These are phyloP conservation scores for Nesidiocoris tenuis DNA, from an alignment of 2,888 invertebrate genomes.

Conservation along the genomic window DNA sequence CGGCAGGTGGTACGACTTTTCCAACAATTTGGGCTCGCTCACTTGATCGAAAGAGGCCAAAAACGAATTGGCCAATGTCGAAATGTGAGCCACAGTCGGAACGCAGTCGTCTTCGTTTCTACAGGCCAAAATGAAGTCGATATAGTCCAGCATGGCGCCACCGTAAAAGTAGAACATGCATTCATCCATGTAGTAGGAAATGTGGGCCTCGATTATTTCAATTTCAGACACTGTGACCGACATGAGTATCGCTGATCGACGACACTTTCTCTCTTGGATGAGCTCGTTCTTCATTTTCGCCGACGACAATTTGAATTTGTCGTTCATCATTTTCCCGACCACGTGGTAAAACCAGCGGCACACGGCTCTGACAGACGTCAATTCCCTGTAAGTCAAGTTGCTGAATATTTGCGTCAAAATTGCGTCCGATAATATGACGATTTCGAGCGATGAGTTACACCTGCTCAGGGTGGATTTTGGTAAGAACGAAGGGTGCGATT, in stretches of 20 bases:
- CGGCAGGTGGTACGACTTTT: slow-evolving; percentile 40
- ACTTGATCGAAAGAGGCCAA: slow-evolving; percentile 39
- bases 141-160: slow-evolving; percentile 39
- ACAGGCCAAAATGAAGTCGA: slow-evolving; percentile 24
- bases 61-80: slow-evolving; percentile 35
- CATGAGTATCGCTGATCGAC: neutral
- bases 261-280: neutral
- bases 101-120: slow-evolving; percentile 7
- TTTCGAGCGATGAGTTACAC: slow-evolving; percentile 3
- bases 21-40: slow-evolving; percentile 34
- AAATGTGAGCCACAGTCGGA: slow-evolving; percentile 26
- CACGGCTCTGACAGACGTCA: slow-evolving; percentile 33
- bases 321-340: slow-evolving; percentile 39
- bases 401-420: slow-evolving; percentile 34
- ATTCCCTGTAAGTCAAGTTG: slow-evolving; percentile 28
- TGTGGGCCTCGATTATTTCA: slow-evolving; percentile 34
- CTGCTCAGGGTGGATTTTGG: neutral
- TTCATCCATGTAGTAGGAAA: slow-evolving; percentile 35
- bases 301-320: slow-evolving; percentile 30
- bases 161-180: slow-evolving; percentile 45
- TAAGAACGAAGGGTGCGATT: neutral
- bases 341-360: slow-evolving; percentile 45
- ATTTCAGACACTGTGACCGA: slow-evolving; percentile 33
- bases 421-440: slow-evolving; percentile 39
- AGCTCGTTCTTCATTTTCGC: slow-evolving; percentile 11